Evolutionary conservation across 2,797 vertebrate species (phyloP).

Genomic region (Melanitta fusca): DNA sequence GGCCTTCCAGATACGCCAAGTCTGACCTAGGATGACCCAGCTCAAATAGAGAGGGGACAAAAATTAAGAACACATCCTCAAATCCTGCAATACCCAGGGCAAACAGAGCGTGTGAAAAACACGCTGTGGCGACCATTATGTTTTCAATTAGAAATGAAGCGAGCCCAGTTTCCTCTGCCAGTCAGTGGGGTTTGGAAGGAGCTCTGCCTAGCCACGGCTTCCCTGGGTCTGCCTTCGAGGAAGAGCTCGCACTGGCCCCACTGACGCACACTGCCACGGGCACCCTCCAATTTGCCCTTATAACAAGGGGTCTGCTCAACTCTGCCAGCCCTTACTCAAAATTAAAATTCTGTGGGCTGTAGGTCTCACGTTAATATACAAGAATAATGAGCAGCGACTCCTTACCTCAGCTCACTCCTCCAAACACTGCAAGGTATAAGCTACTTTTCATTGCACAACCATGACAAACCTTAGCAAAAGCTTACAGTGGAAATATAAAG

Average conservation of each 20-base stretch:
- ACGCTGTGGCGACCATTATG: neutral
- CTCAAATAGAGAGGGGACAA: neutral
- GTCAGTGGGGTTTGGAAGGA: neutral
- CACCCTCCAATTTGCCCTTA: neutral
- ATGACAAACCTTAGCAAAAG: neutral
- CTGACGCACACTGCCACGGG: fast-evolving
- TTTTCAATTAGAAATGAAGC: neutral
- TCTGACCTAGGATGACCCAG: neutral
- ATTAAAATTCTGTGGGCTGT: neutral
- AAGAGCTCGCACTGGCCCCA: neutral
- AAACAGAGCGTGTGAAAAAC: neutral
- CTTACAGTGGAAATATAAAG: neutral
- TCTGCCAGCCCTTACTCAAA: neutral
- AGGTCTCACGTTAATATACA: neutral
- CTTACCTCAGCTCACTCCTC: neutral
- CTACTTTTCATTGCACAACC: neutral
- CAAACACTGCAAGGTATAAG: fast-evolving
- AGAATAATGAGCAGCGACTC: neutral
- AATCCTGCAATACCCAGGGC: neutral
- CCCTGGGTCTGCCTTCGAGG: conserved; percentile 8
- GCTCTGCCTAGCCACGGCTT: neutral
- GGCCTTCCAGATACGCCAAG: neutral
- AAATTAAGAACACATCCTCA: neutral
- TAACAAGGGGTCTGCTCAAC: neutral
- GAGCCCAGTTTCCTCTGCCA: neutral